phyloP scores from a whole-genome alignment of 2,113 vertebrate genomes.

The Steatornis caripensis region DNA sequence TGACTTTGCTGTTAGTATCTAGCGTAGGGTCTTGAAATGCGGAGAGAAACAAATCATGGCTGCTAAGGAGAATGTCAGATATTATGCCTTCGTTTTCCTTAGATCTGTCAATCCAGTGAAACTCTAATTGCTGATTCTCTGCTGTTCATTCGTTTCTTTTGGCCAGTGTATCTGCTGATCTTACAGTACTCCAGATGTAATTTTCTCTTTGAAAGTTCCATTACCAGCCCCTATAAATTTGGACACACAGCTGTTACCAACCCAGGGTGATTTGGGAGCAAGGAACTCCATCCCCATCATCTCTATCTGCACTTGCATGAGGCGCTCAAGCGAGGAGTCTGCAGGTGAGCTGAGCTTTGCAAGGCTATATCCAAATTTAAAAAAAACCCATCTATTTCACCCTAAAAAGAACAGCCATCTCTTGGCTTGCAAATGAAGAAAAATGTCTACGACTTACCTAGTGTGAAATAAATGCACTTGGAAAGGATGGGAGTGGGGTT shows the following conservation, averaged over 20 bases:
- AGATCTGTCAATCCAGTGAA: neutral
- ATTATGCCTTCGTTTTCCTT: neutral
- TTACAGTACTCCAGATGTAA: neutral
- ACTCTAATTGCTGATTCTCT: neutral
- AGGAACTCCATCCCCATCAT: neutral
- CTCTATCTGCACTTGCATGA: neutral
- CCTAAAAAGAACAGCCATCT: neutral
- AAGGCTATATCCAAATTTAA: neutral
- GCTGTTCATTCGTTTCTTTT: neutral
- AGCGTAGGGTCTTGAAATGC: neutral
- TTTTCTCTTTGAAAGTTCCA: neutral
- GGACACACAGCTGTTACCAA: neutral
- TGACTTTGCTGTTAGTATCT: neutral
- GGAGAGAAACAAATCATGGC: neutral
- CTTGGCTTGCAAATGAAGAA: neutral
- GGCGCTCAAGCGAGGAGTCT: neutral
- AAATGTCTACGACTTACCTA: neutral
- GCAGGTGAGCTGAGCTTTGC: neutral
- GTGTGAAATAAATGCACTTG: neutral
- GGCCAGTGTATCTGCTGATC: neutral
- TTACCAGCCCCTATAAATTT: neutral
- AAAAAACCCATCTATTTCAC: neutral
- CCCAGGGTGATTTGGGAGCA: accelerated
- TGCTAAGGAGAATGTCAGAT: neutral
- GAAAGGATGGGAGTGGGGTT: neutral